These are phyloP conservation scores for Torymus texanus DNA, from an alignment of 2,888 invertebrate species.

Conservation along the genomic window DNA sequence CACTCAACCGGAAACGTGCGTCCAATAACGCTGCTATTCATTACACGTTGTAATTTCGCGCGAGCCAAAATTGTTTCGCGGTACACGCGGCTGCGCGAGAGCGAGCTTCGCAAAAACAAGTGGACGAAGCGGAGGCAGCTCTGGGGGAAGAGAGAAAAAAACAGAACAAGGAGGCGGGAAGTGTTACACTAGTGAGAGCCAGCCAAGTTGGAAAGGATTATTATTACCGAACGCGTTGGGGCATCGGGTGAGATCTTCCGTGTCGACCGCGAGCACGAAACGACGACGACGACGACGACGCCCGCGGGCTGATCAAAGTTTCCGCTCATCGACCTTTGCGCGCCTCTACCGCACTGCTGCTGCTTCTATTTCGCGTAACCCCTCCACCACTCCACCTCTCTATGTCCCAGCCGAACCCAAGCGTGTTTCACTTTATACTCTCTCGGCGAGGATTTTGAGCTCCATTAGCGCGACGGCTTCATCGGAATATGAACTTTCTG, in stretches of 20 bases:
- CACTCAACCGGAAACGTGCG: slow-evolving; percentile 46
- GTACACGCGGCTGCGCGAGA: slow-evolving; percentile 16
- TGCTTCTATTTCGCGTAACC: neutral
- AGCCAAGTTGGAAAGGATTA: slow-evolving; percentile 26
- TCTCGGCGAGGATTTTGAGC: slow-evolving; percentile 2
- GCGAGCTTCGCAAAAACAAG: slow-evolving; percentile 22
- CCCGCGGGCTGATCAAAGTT: slow-evolving; percentile 44
- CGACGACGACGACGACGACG: neutral
- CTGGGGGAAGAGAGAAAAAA: neutral
- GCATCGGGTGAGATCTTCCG: slow-evolving; percentile 18
- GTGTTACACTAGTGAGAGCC: neutral
- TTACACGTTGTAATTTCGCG: slow-evolving; percentile 52
- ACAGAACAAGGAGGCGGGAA: neutral
- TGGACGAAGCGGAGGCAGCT: neutral
- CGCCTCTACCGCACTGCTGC: neutral
- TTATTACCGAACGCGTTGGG: slow-evolving; percentile 37
- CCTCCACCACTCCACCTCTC: neutral
- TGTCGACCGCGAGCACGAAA: slow-evolving; percentile 21
- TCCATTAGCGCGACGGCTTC: slow-evolving; percentile 28
- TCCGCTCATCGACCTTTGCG: neutral
- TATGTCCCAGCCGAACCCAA: neutral
- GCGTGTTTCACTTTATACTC: slow-evolving; percentile 2
- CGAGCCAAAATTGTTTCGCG: slow-evolving; percentile 50
- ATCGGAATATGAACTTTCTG: slow-evolving; percentile 37
- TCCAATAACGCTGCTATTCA: slow-evolving; percentile 54